phyloP scores from a whole-genome alignment of 2,888 invertebrate species.

The Acholoe squamosa region DNA sequence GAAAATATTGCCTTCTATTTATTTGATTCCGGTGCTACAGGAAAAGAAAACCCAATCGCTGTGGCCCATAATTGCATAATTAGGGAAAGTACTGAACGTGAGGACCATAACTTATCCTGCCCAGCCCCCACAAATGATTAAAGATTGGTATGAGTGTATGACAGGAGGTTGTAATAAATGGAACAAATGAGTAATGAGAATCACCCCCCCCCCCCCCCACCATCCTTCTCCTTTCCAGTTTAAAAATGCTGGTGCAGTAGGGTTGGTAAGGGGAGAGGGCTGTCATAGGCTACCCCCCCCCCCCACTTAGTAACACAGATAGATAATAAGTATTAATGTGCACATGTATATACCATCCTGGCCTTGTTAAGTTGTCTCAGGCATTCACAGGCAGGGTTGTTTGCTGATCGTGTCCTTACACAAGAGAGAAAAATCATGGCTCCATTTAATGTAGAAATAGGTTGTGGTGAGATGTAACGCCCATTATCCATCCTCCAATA shows the following conservation, averaged over 20 bases:
- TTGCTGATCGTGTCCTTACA: no score
- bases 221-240: no score
- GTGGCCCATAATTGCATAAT: constrained; percentile 14
- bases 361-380: neutral
- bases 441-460: no score
- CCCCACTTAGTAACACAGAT: neutral
- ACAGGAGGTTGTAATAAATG: constrained; percentile 9
- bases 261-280: neutral
- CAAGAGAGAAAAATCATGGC: no score
- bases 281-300: no score
- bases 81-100: neutral
- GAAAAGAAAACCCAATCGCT: constrained; percentile 10
- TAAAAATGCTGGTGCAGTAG: neutral
- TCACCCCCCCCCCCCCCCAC: neutral
- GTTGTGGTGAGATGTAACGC: no score
- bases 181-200: constrained; percentile 9
- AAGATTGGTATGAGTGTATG: constrained; percentile 5
- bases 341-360: neutral
- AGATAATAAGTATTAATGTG: neutral
- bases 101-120: neutral
- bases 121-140: constrained; percentile 16
- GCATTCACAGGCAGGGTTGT: no score
- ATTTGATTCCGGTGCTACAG: constrained; percentile 5
- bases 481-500: no score
- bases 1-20: constrained; percentile 1